phyloP scores from a whole-genome alignment of 2,797 vertebrate genomes.

The Orestias chungarensis region DNA sequence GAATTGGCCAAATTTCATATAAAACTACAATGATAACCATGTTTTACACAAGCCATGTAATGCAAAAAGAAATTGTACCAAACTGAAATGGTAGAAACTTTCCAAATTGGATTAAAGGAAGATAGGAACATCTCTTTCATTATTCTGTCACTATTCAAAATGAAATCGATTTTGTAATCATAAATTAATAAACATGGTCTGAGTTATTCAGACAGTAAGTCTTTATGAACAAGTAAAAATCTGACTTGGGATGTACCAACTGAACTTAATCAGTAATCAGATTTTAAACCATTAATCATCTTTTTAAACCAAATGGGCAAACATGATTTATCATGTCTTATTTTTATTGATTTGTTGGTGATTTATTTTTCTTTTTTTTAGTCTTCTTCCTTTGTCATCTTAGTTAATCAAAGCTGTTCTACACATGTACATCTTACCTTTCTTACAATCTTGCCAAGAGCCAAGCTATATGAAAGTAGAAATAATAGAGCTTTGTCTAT shows the following conservation, averaged over 20 bases:
- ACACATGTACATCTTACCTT: constrained; percentile 24
- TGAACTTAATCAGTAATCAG: background rate
- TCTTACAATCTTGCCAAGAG: constrained; percentile 29
- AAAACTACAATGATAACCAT: background rate
- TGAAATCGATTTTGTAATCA: background rate
- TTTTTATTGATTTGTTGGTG: background rate
- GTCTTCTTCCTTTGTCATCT: background rate
- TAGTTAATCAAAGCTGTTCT: constrained; percentile 10
- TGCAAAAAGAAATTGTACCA: background rate
- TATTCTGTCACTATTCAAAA: background rate
- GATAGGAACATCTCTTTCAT: background rate
- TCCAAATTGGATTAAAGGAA: background rate
- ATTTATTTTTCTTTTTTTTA: background rate
- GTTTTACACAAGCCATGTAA: background rate
- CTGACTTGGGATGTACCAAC: background rate
- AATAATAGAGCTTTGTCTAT: constrained; percentile 50
- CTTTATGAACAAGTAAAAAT: background rate
- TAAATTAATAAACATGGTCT: background rate
- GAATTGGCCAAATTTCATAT: background rate
- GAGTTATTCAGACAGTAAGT: background rate
- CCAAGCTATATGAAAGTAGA: constrained; percentile 30
- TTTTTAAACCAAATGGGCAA: background rate
- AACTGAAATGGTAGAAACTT: background rate
- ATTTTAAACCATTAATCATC: background rate
- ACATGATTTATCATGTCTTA: background rate